Evolutionary conservation across 2,113 vertebrate species (phyloP).

Genomic region (Neogale vison): DNA sequence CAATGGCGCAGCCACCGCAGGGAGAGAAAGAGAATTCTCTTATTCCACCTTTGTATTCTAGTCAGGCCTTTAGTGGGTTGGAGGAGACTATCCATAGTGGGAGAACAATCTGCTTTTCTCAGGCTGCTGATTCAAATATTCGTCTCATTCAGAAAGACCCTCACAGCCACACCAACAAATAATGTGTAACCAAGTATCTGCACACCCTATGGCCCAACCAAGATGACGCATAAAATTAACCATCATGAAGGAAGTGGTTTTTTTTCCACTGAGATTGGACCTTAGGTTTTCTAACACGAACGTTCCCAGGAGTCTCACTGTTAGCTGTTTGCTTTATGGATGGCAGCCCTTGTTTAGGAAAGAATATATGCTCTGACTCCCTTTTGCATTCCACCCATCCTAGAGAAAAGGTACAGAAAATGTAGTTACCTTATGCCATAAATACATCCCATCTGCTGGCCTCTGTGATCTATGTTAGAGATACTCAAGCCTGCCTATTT

Average conservation of each 20-base stretch:
- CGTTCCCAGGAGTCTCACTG: neutral
- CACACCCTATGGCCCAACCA: neutral
- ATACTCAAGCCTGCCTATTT: neutral
- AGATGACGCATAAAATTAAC: neutral
- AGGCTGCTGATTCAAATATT: neutral
- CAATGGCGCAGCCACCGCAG: neutral
- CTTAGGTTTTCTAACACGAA: neutral
- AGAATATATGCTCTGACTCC: neutral
- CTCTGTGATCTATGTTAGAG: neutral
- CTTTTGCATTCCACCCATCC: neutral
- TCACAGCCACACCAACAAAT: neutral
- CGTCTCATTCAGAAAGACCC: neutral
- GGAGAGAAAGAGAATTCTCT: neutral
- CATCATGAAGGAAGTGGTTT: neutral
- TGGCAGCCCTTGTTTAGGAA: neutral
- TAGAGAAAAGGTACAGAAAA: neutral
- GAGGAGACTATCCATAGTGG: neutral
- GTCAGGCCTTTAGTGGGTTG: neutral
- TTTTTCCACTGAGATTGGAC: neutral
- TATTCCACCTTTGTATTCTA: neutral
- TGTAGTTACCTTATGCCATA: neutral
- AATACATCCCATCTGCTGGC: neutral
- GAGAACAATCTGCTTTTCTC: neutral
- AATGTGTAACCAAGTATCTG: neutral
- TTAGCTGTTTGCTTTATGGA: neutral